These are phyloP conservation scores for Parnassius mnemosyne DNA, from an alignment of 2,888 invertebrate genomes.

Conservation along the genomic window DNA sequence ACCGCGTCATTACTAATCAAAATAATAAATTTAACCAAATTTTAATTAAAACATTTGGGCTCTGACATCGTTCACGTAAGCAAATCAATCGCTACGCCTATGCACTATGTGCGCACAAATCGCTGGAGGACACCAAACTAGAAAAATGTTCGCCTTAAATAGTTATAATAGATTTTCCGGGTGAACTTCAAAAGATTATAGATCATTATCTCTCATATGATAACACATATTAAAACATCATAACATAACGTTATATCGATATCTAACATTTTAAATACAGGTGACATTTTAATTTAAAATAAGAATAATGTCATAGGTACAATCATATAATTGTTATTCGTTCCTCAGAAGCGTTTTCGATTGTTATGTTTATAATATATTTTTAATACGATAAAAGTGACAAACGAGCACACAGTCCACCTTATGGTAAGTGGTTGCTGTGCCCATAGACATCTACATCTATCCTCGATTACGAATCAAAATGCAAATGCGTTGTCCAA, in stretches of 20 bases:
- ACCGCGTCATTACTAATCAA: no score
- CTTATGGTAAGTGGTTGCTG: no score
- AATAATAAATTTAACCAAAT: no score
- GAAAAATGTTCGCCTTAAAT: conserved; percentile 51
- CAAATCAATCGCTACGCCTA: conserved; percentile 41
- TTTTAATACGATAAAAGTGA: no score
- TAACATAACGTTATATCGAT: conserved; percentile 21
- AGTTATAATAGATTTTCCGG: conserved; percentile 72
- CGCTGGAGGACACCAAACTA: conserved; percentile 48
- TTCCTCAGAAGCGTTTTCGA: neutral
- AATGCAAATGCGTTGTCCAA: no score
- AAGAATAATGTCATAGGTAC: neutral
- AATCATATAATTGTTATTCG: no score
- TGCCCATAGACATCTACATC: no score
- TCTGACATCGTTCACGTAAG: no score
- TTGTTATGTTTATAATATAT: neutral
- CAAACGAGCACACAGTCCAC: no score
- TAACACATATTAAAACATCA: conserved; percentile 26
- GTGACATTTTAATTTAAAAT: conserved; percentile 5
- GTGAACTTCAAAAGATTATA: conserved; percentile 40
- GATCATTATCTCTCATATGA: conserved; percentile 38
- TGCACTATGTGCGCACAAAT: conserved; percentile 32
- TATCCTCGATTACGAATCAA: no score
- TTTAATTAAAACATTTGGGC: no score
- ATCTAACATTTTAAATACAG: conserved; percentile 10